phyloP scores from a whole-genome alignment of 2,113 vertebrate species.

The Chlorocebus sabaeus region DNA sequence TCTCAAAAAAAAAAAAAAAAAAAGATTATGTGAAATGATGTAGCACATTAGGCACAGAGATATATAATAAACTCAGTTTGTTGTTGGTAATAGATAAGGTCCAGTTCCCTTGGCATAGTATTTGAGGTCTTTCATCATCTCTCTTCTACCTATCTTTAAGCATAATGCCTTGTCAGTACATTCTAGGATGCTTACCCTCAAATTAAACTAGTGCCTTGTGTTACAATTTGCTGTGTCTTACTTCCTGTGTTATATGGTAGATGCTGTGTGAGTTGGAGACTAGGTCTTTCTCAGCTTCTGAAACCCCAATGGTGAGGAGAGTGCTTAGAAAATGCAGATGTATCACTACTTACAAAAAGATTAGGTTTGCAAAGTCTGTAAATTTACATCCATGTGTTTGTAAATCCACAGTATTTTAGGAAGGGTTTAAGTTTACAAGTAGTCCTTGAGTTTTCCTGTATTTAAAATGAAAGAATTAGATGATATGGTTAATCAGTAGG shows the following conservation, averaged over 20 bases:
- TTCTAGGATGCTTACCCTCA: not conserved
- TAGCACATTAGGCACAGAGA: not conserved
- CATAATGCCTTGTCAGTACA: not conserved
- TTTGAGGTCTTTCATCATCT: not conserved
- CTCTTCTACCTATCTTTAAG: not conserved
- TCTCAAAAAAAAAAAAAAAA: not conserved
- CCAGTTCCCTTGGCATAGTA: not conserved
- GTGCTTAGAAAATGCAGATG: not conserved
- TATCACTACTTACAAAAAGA: not conserved
- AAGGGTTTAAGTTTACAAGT: not conserved
- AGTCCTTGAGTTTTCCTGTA: not conserved
- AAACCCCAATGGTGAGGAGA: not conserved
- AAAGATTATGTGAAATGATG: not conserved
- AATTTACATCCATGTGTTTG: not conserved
- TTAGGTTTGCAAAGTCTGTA: not conserved
- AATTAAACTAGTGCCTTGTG: not conserved
- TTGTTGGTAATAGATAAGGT: not conserved
- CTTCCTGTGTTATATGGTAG: not conserved
- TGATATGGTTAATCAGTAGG: not conserved
- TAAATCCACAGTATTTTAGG: not conserved
- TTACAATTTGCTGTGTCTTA: not conserved
- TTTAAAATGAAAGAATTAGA: not conserved
- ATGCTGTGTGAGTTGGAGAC: not conserved
- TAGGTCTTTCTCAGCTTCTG: not conserved
- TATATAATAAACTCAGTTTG: not conserved